phyloP scores from a whole-genome alignment of 2,797 vertebrate genomes.

The Epinephelus malabaricus region DNA sequence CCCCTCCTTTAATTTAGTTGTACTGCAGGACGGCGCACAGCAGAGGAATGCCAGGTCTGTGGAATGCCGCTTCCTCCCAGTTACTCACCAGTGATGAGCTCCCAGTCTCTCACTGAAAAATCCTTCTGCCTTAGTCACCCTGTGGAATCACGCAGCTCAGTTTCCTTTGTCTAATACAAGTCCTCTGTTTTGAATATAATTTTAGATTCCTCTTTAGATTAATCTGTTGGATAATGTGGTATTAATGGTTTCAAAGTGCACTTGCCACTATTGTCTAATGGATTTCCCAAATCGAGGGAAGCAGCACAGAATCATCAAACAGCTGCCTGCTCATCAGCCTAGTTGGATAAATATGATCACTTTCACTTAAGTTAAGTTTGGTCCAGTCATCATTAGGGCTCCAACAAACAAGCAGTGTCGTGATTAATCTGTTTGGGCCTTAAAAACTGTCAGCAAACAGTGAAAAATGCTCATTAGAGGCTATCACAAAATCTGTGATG shows the following conservation, averaged over 20 bases:
- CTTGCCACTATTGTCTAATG: background rate
- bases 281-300: background rate
- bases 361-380: background rate
- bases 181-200: background rate
- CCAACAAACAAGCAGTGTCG: background rate
- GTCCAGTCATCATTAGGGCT: background rate
- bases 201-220: background rate
- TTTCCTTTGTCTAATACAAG: conserved; percentile 18
- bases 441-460: background rate
- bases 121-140: conserved; percentile 52
- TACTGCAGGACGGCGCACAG: conserved; percentile 16
- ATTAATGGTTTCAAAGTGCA: background rate
- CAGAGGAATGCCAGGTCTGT: conserved; percentile 68
- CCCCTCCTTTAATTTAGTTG: conserved; percentile 61
- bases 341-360: background rate
- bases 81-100: conserved; percentile 59
- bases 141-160: conserved; percentile 5
- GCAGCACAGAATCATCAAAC: background rate
- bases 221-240: background rate
- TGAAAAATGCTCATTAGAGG: background rate
- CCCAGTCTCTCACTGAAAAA: conserved; percentile 16
- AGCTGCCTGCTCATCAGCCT: background rate
- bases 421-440: background rate
- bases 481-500: background rate
- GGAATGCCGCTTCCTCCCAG: conserved; percentile 66